Evolutionary conservation across 1,140 invertebrate genomes (phyloP), one percentile per base, ranked within the genome.

Genomic region (Nautilus pompilius): DNA sequence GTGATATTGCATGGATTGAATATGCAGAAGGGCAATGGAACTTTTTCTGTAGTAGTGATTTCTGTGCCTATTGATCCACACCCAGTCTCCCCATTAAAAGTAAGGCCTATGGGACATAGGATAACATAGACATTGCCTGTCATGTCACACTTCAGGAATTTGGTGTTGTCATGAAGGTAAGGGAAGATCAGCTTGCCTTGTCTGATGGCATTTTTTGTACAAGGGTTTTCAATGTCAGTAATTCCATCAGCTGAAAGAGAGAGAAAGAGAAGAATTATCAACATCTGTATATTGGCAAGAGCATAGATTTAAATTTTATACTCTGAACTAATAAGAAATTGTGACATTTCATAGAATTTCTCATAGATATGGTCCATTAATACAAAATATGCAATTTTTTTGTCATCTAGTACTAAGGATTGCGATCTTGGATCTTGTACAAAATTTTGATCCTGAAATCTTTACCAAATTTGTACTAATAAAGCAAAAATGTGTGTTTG

Each of bases 111-210:
- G 8, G 72, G 72, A 49, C 72, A 74, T 26, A 70, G 70, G 13
- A 74, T 67, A 46, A 74, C 68, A 63, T 70, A 74, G 68, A 74
- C 72, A 8, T 66, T 57, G 5, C 64, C 66, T n/a, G 67, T 57
- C 13, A 69, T 13, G 59, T 72, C 72, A 48, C 72, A 74, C 51
- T 74, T 70, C 51, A 74, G 61, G 54, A 72, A 74, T 54, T 74
- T 74, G 29, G 58, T 62, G 54, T 49, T 54, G 65, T 74, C 72
- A 2, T 59, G 59, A 24, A 70, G 70, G 57, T 74, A 68, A 15
- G 68, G 62, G 41, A 70, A 70, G 36, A 67, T 68, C 26, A 72
- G 32, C 13, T 60, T 45, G 2, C 64, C 57, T 15, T 51, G 15
- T 53, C 20, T 53, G 2, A 68, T 24, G 17, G 41, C 55, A 10